Conservation (phyloP, 2,888 invertebrate species). For the Brenthis daphne region DNA sequence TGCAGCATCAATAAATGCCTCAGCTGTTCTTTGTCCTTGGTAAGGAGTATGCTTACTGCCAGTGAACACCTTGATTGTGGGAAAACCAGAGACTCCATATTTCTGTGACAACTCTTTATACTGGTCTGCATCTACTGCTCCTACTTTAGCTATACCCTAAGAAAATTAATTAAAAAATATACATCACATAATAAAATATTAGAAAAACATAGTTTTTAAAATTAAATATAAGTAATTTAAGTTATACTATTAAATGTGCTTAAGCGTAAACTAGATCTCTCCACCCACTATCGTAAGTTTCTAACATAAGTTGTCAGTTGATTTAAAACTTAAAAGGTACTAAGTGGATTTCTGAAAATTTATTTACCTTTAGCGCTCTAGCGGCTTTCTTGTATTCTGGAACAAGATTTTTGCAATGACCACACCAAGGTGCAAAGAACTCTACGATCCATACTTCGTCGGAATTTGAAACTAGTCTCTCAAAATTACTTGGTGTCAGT, state of each 20-base stretch:
- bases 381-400: constrained; percentile 98
- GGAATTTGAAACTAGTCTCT: constrained; percentile 89
- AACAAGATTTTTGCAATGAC: constrained; percentile 93
- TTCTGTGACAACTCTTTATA: constrained; percentile 90
- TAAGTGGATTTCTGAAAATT: background rate
- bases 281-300: background rate
- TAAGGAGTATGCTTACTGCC: constrained; percentile 93
- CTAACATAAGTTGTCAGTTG: background rate
- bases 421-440: constrained; percentile 98
- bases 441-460: constrained; percentile 97
- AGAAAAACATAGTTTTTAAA: too few relatives aligned
- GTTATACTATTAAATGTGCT: background rate
- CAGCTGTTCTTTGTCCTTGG: constrained; percentile 92
- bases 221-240: too few relatives aligned
- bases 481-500: constrained; percentile 93
- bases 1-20: constrained; percentile 92
- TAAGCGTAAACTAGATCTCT: background rate
- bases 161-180: constrained; percentile 41
- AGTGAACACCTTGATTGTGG: constrained; percentile 97
- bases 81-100: constrained; percentile 95
- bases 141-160: constrained; percentile 95
- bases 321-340: background rate
- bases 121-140: constrained; percentile 95
- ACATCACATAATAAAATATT: background rate
- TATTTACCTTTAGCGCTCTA: constrained; percentile 90